Conservation (phyloP, 2,888 invertebrate species). For the Limnephilus auricula region DNA sequence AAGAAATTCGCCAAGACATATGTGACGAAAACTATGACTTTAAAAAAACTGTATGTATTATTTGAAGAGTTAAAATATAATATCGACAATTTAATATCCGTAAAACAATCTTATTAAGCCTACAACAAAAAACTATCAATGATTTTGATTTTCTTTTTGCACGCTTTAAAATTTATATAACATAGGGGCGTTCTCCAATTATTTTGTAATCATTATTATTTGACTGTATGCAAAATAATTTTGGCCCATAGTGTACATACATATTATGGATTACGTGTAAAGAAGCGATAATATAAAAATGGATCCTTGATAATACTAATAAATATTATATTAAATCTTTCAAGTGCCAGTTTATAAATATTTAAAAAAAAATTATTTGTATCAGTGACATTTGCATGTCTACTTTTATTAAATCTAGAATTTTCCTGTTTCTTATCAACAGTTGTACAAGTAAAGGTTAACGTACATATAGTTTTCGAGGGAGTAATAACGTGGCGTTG, state of each 20-base stretch:
- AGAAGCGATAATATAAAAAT: neutral
- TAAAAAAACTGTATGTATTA: too few relatives aligned
- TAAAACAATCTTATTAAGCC: neutral
- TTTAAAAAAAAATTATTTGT: too few relatives aligned
- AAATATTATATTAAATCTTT: neutral
- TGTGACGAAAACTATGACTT: neutral
- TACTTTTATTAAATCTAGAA: neutral
- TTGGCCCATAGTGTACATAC: neutral
- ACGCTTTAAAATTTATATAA: too few relatives aligned
- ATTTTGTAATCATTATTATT: neutral
- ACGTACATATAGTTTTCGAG: neutral
- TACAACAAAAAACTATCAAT: too few relatives aligned
- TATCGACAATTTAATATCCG: too few relatives aligned
- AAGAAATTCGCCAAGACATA: neutral
- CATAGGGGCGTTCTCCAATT: too few relatives aligned
- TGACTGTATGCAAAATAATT: neutral
- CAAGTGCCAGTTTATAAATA: too few relatives aligned
- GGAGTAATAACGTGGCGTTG: neutral
- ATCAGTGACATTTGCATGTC: slow-evolving; percentile 2
- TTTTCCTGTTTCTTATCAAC: neutral
- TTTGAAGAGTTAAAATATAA: too few relatives aligned
- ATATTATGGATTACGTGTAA: neutral
- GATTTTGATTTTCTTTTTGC: too few relatives aligned
- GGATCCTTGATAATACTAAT: neutral
- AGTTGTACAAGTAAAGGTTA: neutral